phyloP scores from a whole-genome alignment of 2,113 vertebrate species.

The Tauraco erythrolophus region DNA sequence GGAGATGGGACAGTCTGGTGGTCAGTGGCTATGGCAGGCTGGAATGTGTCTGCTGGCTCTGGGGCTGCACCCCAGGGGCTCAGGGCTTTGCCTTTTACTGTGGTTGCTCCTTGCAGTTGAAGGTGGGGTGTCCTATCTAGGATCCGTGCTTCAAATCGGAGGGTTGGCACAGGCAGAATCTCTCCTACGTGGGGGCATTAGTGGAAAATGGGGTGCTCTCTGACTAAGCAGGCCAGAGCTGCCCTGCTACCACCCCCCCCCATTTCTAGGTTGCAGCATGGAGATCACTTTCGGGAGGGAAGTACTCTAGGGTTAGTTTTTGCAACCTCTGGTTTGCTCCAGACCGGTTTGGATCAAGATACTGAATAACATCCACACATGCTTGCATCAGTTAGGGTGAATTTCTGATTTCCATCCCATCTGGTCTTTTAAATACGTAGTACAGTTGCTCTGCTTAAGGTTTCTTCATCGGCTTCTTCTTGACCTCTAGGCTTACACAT shows the following conservation, averaged over 20 bases:
- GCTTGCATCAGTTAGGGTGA: not conserved
- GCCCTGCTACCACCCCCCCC: too few species aligned
- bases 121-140: not conserved
- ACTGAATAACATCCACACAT: not conserved
- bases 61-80: not conserved
- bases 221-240: not conserved
- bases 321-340: not conserved
- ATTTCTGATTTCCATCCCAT: not conserved
- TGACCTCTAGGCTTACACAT: not conserved
- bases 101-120: not conserved
- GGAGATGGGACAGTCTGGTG: not conserved
- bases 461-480: not conserved
- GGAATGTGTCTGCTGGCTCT: not conserved
- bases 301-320: not conserved
- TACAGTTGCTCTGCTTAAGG: not conserved
- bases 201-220: not conserved
- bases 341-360: not conserved
- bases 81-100: not conserved
- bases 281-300: not conserved
- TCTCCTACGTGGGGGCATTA: accelerated
- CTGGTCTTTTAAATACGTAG: not conserved
- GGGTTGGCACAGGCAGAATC: not conserved
- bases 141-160: accelerated
- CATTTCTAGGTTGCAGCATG: not conserved
- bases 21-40: not conserved